Conservation (phyloP, 2,888 invertebrate species). For the Cactoblastis cactorum region DNA sequence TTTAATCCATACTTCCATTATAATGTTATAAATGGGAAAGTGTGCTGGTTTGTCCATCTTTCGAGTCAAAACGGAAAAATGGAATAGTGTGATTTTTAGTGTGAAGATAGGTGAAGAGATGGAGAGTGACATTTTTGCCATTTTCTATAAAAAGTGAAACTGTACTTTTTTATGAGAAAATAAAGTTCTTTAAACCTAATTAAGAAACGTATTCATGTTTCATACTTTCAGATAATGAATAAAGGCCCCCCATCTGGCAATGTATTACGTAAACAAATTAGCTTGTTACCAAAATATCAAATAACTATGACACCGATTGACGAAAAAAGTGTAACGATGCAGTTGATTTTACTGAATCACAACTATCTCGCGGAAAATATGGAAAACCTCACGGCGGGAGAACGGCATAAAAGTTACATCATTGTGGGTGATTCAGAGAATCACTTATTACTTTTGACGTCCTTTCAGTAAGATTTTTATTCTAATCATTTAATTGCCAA, state of each 20-base stretch:
- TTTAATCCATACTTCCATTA: too few relatives aligned
- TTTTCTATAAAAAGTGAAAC: too few relatives aligned
- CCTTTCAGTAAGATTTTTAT: conserved; percentile 80
- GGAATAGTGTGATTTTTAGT: too few relatives aligned
- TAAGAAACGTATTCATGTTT: too few relatives aligned
- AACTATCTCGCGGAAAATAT: conserved; percentile 60
- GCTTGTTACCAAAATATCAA: conserved; percentile 81
- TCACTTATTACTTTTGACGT: conserved; percentile 75
- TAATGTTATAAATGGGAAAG: too few relatives aligned
- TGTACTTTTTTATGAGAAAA: too few relatives aligned
- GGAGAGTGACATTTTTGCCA: too few relatives aligned
- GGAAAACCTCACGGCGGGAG: conserved; percentile 65
- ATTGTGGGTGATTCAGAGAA: conserved; percentile 84
- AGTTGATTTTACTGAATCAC: conserved; percentile 62
- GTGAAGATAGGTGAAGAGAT: too few relatives aligned
- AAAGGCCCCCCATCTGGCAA: conserved; percentile 87
- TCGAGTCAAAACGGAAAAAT: too few relatives aligned
- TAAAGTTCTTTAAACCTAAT: too few relatives aligned
- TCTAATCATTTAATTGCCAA: too few relatives aligned
- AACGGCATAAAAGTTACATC: conserved; percentile 75
- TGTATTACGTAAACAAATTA: conserved; percentile 80
- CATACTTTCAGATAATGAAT: conserved; percentile 82
- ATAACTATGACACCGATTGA: conserved; percentile 56
- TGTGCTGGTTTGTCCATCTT: too few relatives aligned
- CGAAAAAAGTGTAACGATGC: conserved; percentile 46